Conservation (phyloP, 2,113 vertebrate genomes). For the Delphinus delphis region DNA sequence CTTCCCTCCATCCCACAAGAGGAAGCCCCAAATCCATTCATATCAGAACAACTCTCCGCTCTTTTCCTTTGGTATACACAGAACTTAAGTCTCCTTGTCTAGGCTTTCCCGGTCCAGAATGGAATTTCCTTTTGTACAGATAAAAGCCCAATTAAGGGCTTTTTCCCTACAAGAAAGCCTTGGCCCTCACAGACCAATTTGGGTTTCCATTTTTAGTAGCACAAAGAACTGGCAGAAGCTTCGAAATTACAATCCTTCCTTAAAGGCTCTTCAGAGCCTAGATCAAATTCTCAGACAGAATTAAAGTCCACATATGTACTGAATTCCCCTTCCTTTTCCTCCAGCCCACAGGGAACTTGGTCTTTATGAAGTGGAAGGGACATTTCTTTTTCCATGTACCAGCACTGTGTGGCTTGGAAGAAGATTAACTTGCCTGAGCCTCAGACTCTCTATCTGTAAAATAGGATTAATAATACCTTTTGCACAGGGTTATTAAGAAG, state of each 20-base stretch:
- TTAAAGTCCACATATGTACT: background rate
- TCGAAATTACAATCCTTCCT: constrained; percentile 40
- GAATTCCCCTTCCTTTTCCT: background rate
- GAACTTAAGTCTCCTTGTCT: background rate
- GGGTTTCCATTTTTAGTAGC: constrained; percentile 64
- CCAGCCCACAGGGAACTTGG: background rate
- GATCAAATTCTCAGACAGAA: background rate
- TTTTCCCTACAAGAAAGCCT: background rate
- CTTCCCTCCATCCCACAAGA: background rate
- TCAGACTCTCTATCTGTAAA: background rate
- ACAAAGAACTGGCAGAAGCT: constrained; percentile 55
- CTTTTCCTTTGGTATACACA: background rate
- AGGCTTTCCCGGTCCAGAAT: background rate
- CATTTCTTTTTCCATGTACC: background rate
- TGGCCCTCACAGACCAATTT: constrained; percentile 44
- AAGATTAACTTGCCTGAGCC: background rate
- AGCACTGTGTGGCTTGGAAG: background rate
- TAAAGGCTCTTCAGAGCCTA: background rate
- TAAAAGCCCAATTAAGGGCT: constrained; percentile 38
- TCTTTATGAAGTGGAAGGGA: background rate
- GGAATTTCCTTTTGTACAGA: constrained; percentile 45
- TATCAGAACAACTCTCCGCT: fast-evolving
- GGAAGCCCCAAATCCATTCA: background rate
- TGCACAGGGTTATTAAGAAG: background rate
- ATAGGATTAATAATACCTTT: background rate